Conservation (phyloP, 2,113 vertebrate genomes). For the Dicaeum eximium region DNA sequence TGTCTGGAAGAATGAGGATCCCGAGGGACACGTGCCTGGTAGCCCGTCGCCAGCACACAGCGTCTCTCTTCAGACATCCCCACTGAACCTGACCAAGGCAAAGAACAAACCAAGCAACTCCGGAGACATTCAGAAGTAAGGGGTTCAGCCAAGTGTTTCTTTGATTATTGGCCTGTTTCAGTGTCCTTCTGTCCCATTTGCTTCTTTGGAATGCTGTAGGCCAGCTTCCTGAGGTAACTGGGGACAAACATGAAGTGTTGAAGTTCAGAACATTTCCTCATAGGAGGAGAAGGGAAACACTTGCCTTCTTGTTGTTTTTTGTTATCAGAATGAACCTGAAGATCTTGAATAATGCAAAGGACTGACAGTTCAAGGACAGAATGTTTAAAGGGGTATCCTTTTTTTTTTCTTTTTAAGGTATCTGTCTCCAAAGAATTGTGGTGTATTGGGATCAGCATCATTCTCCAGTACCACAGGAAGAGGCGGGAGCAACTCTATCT, state of each 20-base stretch:
- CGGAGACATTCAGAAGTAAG: slow-evolving; percentile 86
- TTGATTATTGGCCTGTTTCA: background rate
- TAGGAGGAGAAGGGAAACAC: background rate
- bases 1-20: slow-evolving; percentile 60
- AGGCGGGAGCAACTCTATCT: background rate
- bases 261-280: background rate
- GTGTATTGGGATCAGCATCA: background rate
- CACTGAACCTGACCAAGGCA: slow-evolving; percentile 33
- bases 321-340: background rate
- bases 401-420: slow-evolving; percentile 57
- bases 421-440: slow-evolving; percentile 63
- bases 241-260: background rate
- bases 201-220: background rate
- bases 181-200: background rate
- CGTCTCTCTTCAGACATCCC: background rate
- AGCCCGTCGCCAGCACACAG: slow-evolving; percentile 9
- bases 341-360: background rate
- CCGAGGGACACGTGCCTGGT: background rate
- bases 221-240: background rate
- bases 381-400: background rate
- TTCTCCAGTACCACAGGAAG: background rate
- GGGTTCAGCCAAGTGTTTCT: background rate
- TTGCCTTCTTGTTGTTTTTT: background rate
- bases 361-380: background rate
- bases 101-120: slow-evolving; percentile 68